phyloP scores from a whole-genome alignment of 2,113 vertebrate species.

The Corynorhinus townsendii region DNA sequence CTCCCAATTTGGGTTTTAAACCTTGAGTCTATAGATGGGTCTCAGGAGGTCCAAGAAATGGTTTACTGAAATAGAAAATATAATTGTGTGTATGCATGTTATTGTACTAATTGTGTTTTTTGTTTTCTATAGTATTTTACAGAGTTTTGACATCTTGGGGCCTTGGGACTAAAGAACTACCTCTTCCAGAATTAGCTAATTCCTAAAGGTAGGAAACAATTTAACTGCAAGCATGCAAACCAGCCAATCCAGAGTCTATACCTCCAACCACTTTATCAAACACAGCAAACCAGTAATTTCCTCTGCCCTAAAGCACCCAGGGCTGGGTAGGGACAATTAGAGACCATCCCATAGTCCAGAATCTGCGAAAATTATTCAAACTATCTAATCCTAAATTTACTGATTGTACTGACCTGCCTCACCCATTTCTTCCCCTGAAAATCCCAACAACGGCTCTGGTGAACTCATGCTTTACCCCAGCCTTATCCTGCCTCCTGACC shows the following conservation, averaged over 20 bases:
- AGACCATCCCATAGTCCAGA: background rate
- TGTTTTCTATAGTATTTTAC: constrained; percentile 6
- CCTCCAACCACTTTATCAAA: background rate
- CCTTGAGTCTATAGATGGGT: background rate
- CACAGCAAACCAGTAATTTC: background rate
- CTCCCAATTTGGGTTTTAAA: background rate
- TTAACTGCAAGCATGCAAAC: background rate
- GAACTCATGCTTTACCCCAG: background rate
- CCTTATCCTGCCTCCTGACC: background rate
- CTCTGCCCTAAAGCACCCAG: background rate
- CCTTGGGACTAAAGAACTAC: background rate
- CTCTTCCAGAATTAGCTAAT: background rate
- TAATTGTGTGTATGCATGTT: background rate
- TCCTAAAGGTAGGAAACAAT: background rate
- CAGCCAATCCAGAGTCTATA: background rate
- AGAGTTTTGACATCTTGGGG: background rate
- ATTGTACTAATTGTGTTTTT: background rate
- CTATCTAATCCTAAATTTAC: background rate
- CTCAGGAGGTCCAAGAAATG: background rate
- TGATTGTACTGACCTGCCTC: background rate
- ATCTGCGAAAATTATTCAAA: background rate
- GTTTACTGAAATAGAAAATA: background rate
- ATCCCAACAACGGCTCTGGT: background rate
- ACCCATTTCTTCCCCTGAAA: background rate
- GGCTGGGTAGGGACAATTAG: background rate